Percentiles rank a stretch among this genome's conserved stretches.
Conservation (phyloP, 2,888 invertebrate species). For the Agonopterix alstromeriana region DNA sequence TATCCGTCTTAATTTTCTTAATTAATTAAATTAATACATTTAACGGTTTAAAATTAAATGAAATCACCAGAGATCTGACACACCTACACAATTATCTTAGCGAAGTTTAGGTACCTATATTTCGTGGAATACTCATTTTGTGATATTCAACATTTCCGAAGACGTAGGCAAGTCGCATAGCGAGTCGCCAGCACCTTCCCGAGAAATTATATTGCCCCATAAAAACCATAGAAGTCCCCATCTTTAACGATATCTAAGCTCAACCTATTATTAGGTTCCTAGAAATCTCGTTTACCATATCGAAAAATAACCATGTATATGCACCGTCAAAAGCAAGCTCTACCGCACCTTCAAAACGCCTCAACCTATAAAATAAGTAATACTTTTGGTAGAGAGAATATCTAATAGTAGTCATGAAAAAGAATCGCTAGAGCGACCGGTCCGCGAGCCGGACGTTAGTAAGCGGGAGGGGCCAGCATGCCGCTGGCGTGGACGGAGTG, state of each 20-base stretch:
- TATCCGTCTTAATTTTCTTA: conserved; percentile 58
- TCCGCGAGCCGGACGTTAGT: conserved; percentile 50
- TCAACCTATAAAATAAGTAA: conserved; percentile 50
- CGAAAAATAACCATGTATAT: conserved; percentile 33
- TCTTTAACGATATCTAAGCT: conserved; percentile 34
- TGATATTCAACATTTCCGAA: conserved; percentile 50
- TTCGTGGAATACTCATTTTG: conserved; percentile 57
- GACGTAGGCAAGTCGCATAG: conserved; percentile 68
- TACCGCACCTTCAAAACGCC: conserved; percentile 34
- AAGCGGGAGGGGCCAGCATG: conserved; percentile 72
- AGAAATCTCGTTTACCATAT: conserved; percentile 49
- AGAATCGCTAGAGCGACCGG: conserved; percentile 25
- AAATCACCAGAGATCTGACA: conserved; percentile 68
- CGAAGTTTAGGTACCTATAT: conserved; percentile 54
- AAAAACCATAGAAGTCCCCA: conserved; percentile 48
- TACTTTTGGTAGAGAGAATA: conserved; percentile 70
- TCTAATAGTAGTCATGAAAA: conserved; percentile 34
- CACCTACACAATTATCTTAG: conserved; percentile 45
- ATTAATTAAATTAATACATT: conserved; percentile 51
- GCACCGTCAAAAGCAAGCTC: conserved; percentile 43
- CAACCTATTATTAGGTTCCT: conserved; percentile 28
- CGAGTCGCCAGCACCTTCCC: conserved; percentile 75
- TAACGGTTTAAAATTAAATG: conserved; percentile 47
- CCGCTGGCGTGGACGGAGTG: conserved; percentile 74
- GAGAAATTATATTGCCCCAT: conserved; percentile 49